Base-by-base conservation (phyloP, 2,888 invertebrate genomes). In the Microctonus aethiopoides region DNA sequence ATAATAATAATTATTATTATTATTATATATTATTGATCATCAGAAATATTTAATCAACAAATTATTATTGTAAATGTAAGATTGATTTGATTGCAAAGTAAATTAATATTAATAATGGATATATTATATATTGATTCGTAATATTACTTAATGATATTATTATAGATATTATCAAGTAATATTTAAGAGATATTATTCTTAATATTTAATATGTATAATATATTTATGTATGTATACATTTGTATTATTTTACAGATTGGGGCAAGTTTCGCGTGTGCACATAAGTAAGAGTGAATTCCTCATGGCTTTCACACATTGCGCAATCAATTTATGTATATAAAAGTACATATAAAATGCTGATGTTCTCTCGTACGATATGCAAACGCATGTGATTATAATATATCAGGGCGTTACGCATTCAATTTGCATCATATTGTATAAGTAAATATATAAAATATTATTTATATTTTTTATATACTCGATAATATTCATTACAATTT, bases 241-340 rank as follows among this genome's bases (percentile, higher is more conserved):
- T 34, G 32, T 59, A 26, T n/a, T 79, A 76, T 79, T 83, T 80
- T 79, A 76, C 80, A 81, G 83, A 81, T 84, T 81, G 82, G 79
- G 80, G 79, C 80, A 75, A 77, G 74, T 77, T 74, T 70, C 69
- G 62, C 54, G 70, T 74, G 78, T 74, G 78, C 51, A 59, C 74
- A 77, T 73, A 77, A 80, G 81, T 80, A 81, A 82, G 79, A 82
- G 81, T 80, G 77, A 81, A 83, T 83, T 82, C 81, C 81, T 76
- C 70, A 51, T 71, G 73, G 79, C 84, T 84, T 83, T 84, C 81
- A 80, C 70, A 75, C 70, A 74, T 82, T 84, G 75, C 77, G 78
- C 76, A 84, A 84, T 73, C 41, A 46, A 34, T 67, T 59, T 65
- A n/a, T n/a, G n/a, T 63, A 39, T 32, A 54, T 56, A 57, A 26